These are phyloP conservation scores for Caenorhabditis parvicauda DNA, from an alignment of 2,888 invertebrate genomes.

Conservation along the genomic window DNA sequence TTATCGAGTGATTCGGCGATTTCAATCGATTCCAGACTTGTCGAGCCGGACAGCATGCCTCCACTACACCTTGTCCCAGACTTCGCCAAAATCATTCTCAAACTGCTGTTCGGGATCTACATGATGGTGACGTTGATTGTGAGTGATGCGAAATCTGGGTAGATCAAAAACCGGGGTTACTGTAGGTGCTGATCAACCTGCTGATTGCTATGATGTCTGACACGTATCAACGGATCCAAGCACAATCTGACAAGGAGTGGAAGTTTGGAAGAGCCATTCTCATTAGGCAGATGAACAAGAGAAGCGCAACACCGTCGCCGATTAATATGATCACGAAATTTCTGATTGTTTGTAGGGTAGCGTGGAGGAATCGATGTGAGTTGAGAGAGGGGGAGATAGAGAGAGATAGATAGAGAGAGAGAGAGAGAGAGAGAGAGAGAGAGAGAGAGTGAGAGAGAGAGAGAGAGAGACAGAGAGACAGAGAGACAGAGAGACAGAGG, in stretches of 20 bases:
- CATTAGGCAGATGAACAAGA: conserved; percentile 95
- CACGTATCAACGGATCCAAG: conserved; percentile 89
- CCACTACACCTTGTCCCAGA: conserved; percentile 66
- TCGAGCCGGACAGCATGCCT: conserved; percentile 69
- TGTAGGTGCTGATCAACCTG: conserved; percentile 85
- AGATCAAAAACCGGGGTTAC: not conserved
- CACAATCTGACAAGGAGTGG: conserved; percentile 99
- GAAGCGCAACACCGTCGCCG: conserved; percentile 94
- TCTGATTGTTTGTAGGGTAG: conserved; percentile 61
- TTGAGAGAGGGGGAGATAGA: not conserved
- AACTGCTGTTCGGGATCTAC: conserved; percentile 85
- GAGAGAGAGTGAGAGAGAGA: not conserved
- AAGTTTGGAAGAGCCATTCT: conserved; percentile 97
- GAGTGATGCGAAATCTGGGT: conserved; percentile 2
- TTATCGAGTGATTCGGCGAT: too few relatives aligned
- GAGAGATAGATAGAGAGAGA: not conserved
- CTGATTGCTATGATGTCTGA: conserved; percentile 99
- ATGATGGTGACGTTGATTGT: conserved; percentile 91
- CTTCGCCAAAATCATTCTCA: conserved; percentile 64
- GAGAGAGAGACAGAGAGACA: not conserved
- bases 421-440: not conserved
- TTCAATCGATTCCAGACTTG: conserved; percentile 66
- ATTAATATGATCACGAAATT: conserved; percentile 86
- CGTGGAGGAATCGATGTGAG: conserved; percentile 59
- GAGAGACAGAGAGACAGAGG: conserved; percentile 10